A percentile compares a stretch with the other conserved stretches of the same genome.
phyloP scores from a whole-genome alignment of 2,797 vertebrate species.

The Tiaroga cobitis region DNA sequence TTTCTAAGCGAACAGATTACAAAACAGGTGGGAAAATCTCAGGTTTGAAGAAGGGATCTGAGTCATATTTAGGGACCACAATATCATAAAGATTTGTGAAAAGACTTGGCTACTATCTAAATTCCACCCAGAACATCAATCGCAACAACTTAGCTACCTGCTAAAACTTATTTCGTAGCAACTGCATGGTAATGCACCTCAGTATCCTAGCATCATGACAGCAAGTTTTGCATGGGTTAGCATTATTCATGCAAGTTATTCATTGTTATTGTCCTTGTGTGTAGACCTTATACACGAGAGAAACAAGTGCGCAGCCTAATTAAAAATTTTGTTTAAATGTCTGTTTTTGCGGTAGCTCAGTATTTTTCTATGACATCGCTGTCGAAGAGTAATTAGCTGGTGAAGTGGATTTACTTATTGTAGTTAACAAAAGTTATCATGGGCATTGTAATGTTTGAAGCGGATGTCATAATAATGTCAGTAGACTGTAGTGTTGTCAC shows the following conservation, averaged over 20 bases:
- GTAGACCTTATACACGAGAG: too few species aligned
- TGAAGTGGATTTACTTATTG: background rate
- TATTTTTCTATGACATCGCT: background rate
- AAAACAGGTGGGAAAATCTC: background rate
- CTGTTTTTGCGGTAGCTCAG: background rate
- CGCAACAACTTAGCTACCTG: background rate
- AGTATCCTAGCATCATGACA: background rate
- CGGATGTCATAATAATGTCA: background rate
- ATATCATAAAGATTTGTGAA: background rate
- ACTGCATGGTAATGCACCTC: background rate
- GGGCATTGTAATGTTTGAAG: background rate
- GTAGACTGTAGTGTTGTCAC: too few species aligned
- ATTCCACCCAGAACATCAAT: background rate
- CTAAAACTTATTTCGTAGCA: background rate
- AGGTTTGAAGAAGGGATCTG: background rate
- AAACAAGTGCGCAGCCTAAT: background rate
- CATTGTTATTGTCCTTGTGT: background rate
- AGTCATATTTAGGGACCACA: background rate
- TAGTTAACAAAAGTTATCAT: background rate
- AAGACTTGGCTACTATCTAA: background rate
- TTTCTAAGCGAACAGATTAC: background rate
- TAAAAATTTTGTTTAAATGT: background rate
- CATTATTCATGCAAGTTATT: background rate
- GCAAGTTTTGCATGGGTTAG: background rate
- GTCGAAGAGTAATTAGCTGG: background rate